Conservation (phyloP, 2,888 invertebrate genomes). For the Microplitis deprimator region DNA sequence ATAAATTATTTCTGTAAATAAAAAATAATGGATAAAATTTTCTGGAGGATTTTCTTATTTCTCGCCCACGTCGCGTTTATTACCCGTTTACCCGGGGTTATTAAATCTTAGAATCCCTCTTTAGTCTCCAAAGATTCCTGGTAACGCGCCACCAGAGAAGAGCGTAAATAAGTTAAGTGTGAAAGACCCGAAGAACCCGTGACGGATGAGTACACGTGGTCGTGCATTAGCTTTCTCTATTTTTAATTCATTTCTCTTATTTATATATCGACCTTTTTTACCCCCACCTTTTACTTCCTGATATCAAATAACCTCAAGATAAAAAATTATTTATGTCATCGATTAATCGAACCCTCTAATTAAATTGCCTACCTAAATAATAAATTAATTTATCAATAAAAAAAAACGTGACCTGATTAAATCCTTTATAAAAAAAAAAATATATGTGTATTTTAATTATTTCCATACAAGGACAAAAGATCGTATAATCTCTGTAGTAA, state of each 20-base stretch:
- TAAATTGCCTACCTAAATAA: not conserved
- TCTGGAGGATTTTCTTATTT: constrained; percentile 32
- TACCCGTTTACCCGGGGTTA: constrained; percentile 54
- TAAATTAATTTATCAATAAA: not conserved
- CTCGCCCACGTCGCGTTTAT: constrained; percentile 34
- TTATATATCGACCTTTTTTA: not conserved
- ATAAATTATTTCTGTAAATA: not conserved
- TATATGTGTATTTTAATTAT: not conserved
- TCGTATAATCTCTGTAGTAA: not conserved
- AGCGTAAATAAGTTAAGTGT: constrained; percentile 34
- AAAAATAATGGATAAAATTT: constrained; percentile 26
- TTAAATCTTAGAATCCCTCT: constrained; percentile 59
- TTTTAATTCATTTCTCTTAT: constrained; percentile 9
- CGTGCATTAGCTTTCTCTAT: constrained; percentile 54
- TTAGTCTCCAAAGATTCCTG: constrained; percentile 46
- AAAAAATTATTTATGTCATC: not conserved
- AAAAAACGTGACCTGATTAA: not conserved
- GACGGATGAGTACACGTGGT: constrained; percentile 67
- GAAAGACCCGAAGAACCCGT: constrained; percentile 59
- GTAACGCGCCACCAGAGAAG: constrained; percentile 27
- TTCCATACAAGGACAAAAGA: not conserved
- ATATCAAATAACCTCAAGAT: too few species aligned
- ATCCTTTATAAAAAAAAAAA: not conserved
- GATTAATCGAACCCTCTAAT: too few species aligned
- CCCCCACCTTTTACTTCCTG: not conserved